Evolutionary conservation across 1,140 invertebrate genomes (phyloP), one percentile per base, ranked within the genome.

Genomic region (Dolichoris vasculosae): DNA sequence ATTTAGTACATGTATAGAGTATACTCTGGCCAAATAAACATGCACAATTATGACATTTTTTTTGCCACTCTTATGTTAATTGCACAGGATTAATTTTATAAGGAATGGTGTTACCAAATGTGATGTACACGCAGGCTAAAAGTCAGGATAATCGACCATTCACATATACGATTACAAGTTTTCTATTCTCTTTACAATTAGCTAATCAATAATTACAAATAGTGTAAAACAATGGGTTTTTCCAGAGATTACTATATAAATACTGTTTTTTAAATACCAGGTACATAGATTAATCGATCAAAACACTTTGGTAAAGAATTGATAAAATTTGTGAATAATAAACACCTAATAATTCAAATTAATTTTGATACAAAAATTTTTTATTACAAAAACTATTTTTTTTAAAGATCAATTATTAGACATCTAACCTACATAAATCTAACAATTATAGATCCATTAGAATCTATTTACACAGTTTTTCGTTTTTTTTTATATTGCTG

Each of bases 391-490:
- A 59, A 30, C 55, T 46, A 2, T 40, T 38, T 59, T 23, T 40
- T 73, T 32, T 38, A 15, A 82, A 55, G 81, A 82, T 82, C 48
- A 82, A 73, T 73, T 82, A 73, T 82, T 73, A 40, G 46, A 82
- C 69, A 40, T 59, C 9, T 0, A 73, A 73, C 67, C 64, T 71
- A 51, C 46, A 46, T 30, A 64, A 63, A 76, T 76, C n/a, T 38
- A 43, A n/a, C 55, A 30, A 11, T 63, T 46, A 43, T 46, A 83
- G 38, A 26, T 67, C 73, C 40, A 51, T 69, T 78, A 78, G 20
- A 67, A 67, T 69, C 38, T 64, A 30, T 59, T 38, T 51, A 83
- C 40, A 46, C 48, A 83, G 77, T 9, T 23, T 75, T 55, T 75
- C n/a, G 35, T 15, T 32, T 43, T 63, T 59, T 59, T 32, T 20